Conservation (phyloP, 1,140 invertebrate genomes). For the Drosophila pallidifrons region DNA sequence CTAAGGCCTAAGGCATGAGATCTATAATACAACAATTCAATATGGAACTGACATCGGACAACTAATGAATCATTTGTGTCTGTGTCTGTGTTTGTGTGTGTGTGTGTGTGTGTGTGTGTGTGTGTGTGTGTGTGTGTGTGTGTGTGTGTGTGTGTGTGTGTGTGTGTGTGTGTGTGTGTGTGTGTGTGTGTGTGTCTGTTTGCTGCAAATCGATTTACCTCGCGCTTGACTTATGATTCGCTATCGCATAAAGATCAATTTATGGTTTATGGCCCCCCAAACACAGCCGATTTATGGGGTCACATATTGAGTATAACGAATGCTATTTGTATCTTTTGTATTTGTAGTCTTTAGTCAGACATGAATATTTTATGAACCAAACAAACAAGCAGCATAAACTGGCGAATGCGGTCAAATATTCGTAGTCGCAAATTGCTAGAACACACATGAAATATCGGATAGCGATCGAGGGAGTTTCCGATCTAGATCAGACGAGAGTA, state of each 20-base stretch:
- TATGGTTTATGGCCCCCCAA: constrained; percentile 36
- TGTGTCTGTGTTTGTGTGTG: too few species aligned
- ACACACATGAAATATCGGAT: neutral
- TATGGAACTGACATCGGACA: constrained; percentile 31
- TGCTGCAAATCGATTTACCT: constrained; percentile 38
- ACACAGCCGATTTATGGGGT: neutral
- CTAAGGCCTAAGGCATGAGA: too few species aligned
- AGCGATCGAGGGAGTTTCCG: neutral
- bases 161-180: neutral
- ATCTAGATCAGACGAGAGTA: neutral
- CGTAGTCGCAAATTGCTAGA: constrained; percentile 9
- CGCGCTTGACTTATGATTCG: constrained; percentile 55
- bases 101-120: too few species aligned
- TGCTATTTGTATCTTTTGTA: constrained; percentile 34
- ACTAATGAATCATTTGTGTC: constrained; percentile 48
- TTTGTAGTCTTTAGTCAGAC: constrained; percentile 4
- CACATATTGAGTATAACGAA: constrained; percentile 5
- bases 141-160: neutral
- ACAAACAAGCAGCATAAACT: constrained; percentile 28
- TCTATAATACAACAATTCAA: constrained; percentile 42
- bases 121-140: neutral
- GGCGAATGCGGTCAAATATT: constrained; percentile 24
- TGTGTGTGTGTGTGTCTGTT: too few species aligned
- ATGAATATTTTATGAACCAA: constrained; percentile 17
- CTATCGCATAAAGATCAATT: constrained; percentile 47